Percentiles rank a stretch among this genome's conserved stretches.
phyloP scores from a whole-genome alignment of 2,888 invertebrate genomes.

The Ypsolopha scabrella region DNA sequence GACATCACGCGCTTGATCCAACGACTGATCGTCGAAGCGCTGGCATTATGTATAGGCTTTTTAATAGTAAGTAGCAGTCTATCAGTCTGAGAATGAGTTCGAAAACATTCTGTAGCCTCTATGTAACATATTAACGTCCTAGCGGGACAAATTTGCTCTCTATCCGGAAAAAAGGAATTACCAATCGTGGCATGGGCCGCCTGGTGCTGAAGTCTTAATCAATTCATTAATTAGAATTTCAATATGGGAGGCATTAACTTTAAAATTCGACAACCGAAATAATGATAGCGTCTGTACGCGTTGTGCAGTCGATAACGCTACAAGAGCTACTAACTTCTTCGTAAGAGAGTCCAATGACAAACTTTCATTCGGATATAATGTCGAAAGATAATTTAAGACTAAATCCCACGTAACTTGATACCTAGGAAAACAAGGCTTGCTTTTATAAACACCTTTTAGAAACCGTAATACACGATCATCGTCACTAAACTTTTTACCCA shows the following conservation, averaged over 20 bases:
- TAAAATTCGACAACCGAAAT: background rate
- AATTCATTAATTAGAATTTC: background rate
- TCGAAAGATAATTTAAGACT: background rate
- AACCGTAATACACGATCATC: no score
- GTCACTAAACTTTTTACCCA: no score
- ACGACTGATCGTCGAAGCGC: background rate
- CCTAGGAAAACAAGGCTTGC: no score
- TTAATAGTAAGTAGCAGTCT: background rate
- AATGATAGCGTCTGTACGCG: background rate
- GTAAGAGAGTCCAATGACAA: background rate
- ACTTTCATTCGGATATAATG: background rate
- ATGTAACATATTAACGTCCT: background rate
- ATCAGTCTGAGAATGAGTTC: background rate
- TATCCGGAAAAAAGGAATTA: background rate
- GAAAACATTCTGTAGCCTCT: background rate
- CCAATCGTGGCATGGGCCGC: background rate
- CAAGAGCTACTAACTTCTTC: background rate
- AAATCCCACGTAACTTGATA: no score
- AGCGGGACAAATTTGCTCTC: background rate
- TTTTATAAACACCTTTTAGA: no score
- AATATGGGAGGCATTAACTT: background rate
- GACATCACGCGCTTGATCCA: background rate
- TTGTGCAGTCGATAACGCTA: background rate
- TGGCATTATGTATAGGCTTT: background rate
- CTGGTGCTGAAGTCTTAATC: background rate